Evolutionary conservation across 2,888 invertebrate genomes (phyloP).

Genomic region (Cheilosia grossa): DNA sequence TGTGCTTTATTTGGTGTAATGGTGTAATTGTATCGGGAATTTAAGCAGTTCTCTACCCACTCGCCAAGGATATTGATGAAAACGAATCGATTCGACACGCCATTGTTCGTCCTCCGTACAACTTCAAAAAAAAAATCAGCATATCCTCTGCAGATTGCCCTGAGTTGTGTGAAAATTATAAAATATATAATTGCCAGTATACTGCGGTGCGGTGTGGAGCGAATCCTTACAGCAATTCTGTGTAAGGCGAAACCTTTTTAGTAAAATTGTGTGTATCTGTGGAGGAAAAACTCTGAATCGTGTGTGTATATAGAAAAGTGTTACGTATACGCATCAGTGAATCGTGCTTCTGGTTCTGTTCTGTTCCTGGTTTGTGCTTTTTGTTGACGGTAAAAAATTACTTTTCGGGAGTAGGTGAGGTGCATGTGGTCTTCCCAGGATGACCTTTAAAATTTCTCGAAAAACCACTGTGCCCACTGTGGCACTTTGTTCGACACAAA

Average conservation of each 20-base stretch:
- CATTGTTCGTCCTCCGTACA: constrained; percentile 6
- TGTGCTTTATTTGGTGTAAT: constrained; percentile 63
- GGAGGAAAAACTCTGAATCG: constrained; percentile 23
- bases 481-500: constrained; percentile 21
- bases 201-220: neutral
- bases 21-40: constrained; percentile 64
- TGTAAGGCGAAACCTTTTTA: constrained; percentile 36
- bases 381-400: constrained; percentile 63
- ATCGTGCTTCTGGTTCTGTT: constrained; percentile 25
- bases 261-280: constrained; percentile 72
- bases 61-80: constrained; percentile 61
- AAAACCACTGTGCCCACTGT: constrained; percentile 28
- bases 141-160: constrained; percentile 8
- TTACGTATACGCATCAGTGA: constrained; percentile 81
- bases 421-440: constrained; percentile 44
- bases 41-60: constrained; percentile 64
- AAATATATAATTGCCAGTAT: neutral
- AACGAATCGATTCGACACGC: constrained; percentile 67
- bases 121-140: neutral
- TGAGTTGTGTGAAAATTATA: constrained; percentile 3
- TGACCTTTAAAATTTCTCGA: constrained; percentile 52
- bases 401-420: constrained; percentile 64
- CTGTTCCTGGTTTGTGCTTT: constrained; percentile 54
- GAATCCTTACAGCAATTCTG: constrained; percentile 45
- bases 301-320: constrained; percentile 75